Percentiles rank a stretch among this genome's conserved stretches.
Conservation (phyloP, 64 coral and sea anemone genomes). For the Actinia equina region DNA sequence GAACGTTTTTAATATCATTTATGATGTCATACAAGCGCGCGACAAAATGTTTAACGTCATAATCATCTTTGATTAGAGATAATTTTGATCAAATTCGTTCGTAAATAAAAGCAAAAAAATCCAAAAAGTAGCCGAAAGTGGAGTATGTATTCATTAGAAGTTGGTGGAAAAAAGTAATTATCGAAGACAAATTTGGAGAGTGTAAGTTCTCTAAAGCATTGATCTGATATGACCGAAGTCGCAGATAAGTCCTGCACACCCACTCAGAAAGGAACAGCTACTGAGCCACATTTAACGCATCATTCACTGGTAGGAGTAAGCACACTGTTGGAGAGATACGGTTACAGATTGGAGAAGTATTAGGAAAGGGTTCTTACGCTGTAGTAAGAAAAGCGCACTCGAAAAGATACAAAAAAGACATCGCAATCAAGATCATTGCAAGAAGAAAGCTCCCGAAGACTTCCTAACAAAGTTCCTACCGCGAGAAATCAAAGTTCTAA, state of each 20-base stretch:
- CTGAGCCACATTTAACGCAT: background rate
- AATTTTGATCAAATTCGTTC: background rate
- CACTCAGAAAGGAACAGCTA: background rate
- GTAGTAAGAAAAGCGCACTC: conserved; percentile 90
- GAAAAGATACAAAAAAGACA: conserved; percentile 79
- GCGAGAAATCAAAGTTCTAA: conserved; percentile 93
- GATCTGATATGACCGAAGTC: background rate
- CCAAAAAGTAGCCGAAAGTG: conserved; percentile 1
- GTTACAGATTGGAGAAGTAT: conserved; percentile 90
- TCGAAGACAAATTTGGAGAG: background rate
- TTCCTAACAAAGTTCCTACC: conserved; percentile 96
- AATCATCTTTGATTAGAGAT: background rate
- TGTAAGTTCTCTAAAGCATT: background rate
- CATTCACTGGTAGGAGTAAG: conserved; percentile 62
- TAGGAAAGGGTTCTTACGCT: conserved; percentile 94
- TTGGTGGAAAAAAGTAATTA: background rate
- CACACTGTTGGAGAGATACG: conserved; percentile 83
- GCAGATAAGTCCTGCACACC: background rate
- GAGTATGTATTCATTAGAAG: conserved; percentile 8
- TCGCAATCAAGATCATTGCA: conserved; percentile 98
- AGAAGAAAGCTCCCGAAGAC: conserved; percentile 97
- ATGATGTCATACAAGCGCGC: conserved; percentile 1
- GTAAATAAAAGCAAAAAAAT: background rate
- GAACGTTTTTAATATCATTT: background rate
- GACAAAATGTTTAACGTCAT: background rate